Evolutionary conservation across 2,113 vertebrate genomes (phyloP).

Genomic region (Rattus rattus): DNA sequence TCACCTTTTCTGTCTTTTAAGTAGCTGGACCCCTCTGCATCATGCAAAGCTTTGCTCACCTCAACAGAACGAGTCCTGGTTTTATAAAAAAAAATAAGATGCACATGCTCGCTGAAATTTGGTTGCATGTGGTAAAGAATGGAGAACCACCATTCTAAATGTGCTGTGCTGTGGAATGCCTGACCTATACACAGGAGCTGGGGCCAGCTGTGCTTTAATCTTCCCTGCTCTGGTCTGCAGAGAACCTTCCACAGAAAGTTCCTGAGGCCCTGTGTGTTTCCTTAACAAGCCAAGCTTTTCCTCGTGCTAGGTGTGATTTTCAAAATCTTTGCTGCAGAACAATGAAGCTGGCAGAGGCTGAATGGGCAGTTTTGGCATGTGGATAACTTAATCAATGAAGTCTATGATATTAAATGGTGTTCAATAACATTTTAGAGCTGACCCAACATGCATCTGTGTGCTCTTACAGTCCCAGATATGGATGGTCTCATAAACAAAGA

Average conservation of each 20-base stretch:
- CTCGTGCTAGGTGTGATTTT: not conserved
- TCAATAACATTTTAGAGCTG: constrained; percentile 13
- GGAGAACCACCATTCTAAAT: not conserved
- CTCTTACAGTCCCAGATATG: not conserved
- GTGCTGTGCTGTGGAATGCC: not conserved
- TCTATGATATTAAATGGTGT: not conserved
- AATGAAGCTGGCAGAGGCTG: not conserved
- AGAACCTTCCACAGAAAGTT: not conserved
- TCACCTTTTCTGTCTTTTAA: not conserved
- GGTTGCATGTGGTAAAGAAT: not conserved
- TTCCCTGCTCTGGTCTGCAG: not conserved
- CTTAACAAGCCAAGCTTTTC: constrained; percentile 9
- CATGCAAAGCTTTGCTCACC: not conserved
- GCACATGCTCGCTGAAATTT: not conserved
- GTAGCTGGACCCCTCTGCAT: not conserved
- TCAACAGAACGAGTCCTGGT: not conserved
- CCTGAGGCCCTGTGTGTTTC: constrained; percentile 16
- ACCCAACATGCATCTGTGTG: not conserved
- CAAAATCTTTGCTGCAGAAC: constrained; percentile 40
- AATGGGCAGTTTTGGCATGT: not conserved
- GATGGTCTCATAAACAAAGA: not conserved
- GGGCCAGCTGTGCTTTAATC: not conserved
- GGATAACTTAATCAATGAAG: not conserved
- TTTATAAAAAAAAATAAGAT: constrained; percentile 12
- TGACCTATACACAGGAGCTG: not conserved